phyloP scores from a whole-genome alignment of 2,888 invertebrate genomes.

The Archips crataeganus region DNA sequence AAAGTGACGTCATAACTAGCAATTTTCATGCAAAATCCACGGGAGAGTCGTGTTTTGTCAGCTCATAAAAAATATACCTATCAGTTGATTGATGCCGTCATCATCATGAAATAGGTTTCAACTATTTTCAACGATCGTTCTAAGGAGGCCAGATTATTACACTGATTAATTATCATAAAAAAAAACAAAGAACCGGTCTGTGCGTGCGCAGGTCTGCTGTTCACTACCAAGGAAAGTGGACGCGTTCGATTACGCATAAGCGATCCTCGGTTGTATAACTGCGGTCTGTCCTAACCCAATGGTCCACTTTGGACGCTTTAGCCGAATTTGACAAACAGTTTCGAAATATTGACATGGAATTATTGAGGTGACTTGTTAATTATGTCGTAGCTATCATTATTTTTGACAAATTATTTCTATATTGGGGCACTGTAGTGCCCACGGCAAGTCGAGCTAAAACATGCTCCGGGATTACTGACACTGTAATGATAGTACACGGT shows the following conservation, averaged over 20 bases:
- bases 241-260: constrained; percentile 39
- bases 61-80: too few species aligned
- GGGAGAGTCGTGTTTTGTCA: too few species aligned
- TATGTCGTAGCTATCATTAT: neutral
- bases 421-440: too few species aligned
- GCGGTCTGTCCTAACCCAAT: constrained; percentile 46
- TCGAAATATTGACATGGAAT: constrained; percentile 4
- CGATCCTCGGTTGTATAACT: constrained; percentile 43
- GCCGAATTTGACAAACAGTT: constrained; percentile 5
- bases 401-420: too few species aligned
- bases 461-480: too few species aligned
- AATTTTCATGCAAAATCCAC: too few species aligned
- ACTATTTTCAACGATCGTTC: neutral
- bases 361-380: neutral
- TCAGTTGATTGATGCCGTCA: too few species aligned
- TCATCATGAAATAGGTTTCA: too few species aligned
- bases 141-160: constrained; percentile 1
- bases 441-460: too few species aligned
- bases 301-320: constrained; percentile 51
- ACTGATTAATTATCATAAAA: constrained; percentile 11
- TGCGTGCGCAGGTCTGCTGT: constrained; percentile 11
- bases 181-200: constrained; percentile 13
- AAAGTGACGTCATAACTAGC: too few species aligned
- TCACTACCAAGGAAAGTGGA: constrained; percentile 42
- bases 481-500: too few species aligned